A percentile compares a stretch with the other conserved stretches of the same genome.
These are phyloP conservation scores for Antheraea pernyi DNA, from an alignment of 1,140 invertebrate species.

Conservation along the genomic window DNA sequence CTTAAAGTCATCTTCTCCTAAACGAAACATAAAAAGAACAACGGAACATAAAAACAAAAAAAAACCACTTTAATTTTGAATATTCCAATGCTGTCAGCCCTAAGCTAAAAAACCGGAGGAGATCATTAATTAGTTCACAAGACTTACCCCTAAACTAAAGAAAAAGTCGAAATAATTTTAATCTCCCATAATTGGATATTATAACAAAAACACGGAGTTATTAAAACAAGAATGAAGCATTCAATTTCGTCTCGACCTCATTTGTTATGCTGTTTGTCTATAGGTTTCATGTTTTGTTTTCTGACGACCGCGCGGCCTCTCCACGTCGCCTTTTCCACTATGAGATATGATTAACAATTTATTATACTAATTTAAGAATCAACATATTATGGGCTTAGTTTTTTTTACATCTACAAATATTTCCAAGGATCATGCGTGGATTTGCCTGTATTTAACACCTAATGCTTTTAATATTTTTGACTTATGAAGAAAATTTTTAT, in stretches of 20 bases:
- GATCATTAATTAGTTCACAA: constrained; percentile 71
- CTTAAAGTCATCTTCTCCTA: too few relatives aligned
- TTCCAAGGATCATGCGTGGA: neutral
- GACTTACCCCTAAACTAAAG: constrained; percentile 50
- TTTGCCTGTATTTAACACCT: neutral
- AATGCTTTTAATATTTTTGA: too few relatives aligned
- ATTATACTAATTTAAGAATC: constrained; percentile 67
- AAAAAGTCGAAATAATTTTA: constrained; percentile 54
- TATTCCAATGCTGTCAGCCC: constrained; percentile 26
- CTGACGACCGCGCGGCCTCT: constrained; percentile 2
- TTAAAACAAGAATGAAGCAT: constrained; percentile 59
- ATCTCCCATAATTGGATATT: constrained; percentile 66
- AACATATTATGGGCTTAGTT: constrained; percentile 54
- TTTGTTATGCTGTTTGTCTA: constrained; percentile 62
- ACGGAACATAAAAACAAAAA: too few relatives aligned
- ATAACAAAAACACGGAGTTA: constrained; percentile 66
- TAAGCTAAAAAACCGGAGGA: constrained; percentile 50
- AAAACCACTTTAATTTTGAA: constrained; percentile 4
- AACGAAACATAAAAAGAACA: too few relatives aligned
- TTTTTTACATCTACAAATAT: neutral
- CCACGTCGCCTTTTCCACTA: constrained; percentile 28
- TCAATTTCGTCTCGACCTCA: constrained; percentile 56
- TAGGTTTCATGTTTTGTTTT: constrained; percentile 40
- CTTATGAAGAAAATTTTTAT: too few relatives aligned
- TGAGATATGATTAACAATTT: constrained; percentile 69